These are phyloP conservation scores for Nyctereutes procyonoides DNA, from an alignment of 2,113 vertebrate genomes.

Conservation along the genomic window DNA sequence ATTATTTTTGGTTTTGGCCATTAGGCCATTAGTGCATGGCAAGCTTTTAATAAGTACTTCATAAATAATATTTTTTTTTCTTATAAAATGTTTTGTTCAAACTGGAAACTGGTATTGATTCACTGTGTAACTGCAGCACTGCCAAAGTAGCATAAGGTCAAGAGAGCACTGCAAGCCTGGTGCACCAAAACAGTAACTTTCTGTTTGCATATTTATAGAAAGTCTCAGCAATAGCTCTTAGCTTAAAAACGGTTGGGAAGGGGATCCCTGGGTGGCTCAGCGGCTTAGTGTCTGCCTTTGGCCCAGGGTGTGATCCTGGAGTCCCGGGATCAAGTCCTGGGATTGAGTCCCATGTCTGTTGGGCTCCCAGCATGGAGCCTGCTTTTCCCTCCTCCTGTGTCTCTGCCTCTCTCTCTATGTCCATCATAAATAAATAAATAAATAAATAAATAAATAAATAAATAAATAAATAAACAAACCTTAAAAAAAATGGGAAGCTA, in stretches of 20 bases:
- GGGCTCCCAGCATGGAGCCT: too few relatives aligned
- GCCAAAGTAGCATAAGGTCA: neutral
- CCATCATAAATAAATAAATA: too few relatives aligned
- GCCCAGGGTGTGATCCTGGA: too few relatives aligned
- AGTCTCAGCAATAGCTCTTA: neutral
- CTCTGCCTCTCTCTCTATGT: too few relatives aligned
- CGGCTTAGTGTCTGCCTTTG: too few relatives aligned
- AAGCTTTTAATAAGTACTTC: neutral
- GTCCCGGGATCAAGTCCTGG: too few relatives aligned
- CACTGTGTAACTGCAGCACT: neutral
- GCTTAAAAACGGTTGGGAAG: slow-evolving; percentile 12
- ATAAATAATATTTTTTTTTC: neutral
- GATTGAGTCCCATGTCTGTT: too few relatives aligned
- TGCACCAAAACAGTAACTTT: neutral
- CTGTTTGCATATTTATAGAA: neutral
- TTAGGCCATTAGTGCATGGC: neutral
- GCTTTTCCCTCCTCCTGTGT: too few relatives aligned
- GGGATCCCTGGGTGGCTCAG: too few relatives aligned
- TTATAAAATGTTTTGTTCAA: neutral
- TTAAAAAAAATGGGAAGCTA: neutral
- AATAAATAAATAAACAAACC: too few relatives aligned
- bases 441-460: too few relatives aligned
- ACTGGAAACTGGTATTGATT: neutral
- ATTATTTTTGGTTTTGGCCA: neutral
- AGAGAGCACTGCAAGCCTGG: neutral